Evolutionary conservation across 2,888 invertebrate species (phyloP).

Genomic region (Hecatera dysodea): DNA sequence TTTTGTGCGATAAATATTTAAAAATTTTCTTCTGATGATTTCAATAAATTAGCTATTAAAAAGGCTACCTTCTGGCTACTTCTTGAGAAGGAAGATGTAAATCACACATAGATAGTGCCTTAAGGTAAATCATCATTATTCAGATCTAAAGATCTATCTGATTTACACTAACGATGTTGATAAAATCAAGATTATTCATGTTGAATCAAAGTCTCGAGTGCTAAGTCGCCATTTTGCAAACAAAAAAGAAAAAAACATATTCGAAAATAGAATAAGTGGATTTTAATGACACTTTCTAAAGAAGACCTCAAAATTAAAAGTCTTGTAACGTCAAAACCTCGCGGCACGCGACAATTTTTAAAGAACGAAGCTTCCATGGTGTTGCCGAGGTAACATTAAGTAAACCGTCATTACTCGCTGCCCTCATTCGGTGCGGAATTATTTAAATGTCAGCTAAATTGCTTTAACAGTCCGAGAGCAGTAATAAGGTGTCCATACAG

Average conservation of each 20-base stretch:
- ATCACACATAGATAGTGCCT: slow-evolving; percentile 6
- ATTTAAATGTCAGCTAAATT: slow-evolving; percentile 91
- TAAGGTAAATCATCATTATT: slow-evolving; percentile 35
- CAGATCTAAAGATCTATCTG: slow-evolving; percentile 13
- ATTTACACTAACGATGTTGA: slow-evolving; percentile 35
- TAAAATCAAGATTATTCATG: slow-evolving; percentile 28
- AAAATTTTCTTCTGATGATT: slow-evolving; percentile 5
- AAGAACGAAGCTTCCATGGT: slow-evolving; percentile 60
- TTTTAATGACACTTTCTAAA: slow-evolving; percentile 38
- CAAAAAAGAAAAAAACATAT: too few relatives aligned
- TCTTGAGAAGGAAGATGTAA: slow-evolving; percentile 26
- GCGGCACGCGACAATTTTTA: slow-evolving; percentile 70
- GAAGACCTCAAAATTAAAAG: slow-evolving; percentile 42
- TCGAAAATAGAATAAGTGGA: not conserved
- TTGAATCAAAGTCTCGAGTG: not conserved
- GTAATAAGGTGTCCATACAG: slow-evolving; percentile 88
- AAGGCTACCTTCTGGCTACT: not conserved
- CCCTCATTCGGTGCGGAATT: slow-evolving; percentile 84
- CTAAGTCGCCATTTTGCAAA: not conserved
- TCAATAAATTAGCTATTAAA: slow-evolving; percentile 10
- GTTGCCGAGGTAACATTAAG: slow-evolving; percentile 77
- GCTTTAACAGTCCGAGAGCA: slow-evolving; percentile 87
- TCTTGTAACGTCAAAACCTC: slow-evolving; percentile 32
- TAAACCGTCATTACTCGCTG: slow-evolving; percentile 80
- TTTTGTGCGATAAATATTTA: slow-evolving; percentile 2